A percentile compares a stretch with the other conserved stretches of the same genome.
These are phyloP conservation scores for Ephialtes manifestator DNA, from an alignment of 2,888 invertebrate genomes.

Conservation along the genomic window DNA sequence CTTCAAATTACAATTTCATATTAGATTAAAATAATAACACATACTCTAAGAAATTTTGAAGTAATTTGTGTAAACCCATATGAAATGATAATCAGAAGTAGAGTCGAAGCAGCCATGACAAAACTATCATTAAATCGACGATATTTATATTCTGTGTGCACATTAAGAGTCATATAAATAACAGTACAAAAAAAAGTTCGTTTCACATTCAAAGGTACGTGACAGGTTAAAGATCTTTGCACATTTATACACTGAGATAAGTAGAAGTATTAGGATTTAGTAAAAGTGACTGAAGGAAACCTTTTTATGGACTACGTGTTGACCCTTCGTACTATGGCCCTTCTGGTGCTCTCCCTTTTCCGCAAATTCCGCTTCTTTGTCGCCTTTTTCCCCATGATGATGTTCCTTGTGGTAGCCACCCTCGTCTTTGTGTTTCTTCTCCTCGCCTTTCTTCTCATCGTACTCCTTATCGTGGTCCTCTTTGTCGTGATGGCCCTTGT, in stretches of 20 bases:
- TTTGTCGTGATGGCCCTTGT: slow-evolving; percentile 90
- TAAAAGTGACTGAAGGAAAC: slow-evolving; percentile 69
- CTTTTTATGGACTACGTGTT: slow-evolving; percentile 86
- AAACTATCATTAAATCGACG: no score
- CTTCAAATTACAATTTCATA: no score
- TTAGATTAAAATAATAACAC: no score
- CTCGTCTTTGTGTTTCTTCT: slow-evolving; percentile 89
- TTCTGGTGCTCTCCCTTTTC: slow-evolving; percentile 85
- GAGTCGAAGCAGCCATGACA: no score
- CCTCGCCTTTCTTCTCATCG: slow-evolving; percentile 89
- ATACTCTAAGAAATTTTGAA: no score
- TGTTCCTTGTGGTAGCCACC: slow-evolving; percentile 89
- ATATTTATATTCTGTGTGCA: no score
- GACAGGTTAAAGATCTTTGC: neutral
- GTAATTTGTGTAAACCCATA: no score
- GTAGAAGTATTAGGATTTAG: slow-evolving; percentile 4
- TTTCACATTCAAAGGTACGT: neutral
- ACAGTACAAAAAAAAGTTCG: neutral
- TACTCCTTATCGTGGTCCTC: slow-evolving; percentile 90
- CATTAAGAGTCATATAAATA: neutral
- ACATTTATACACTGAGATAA: neutral
- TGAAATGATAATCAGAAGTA: no score
- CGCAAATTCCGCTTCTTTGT: slow-evolving; percentile 83
- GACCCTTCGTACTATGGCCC: slow-evolving; percentile 86
- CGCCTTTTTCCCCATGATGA: slow-evolving; percentile 89